A percentile compares a stretch with the other conserved stretches of the same genome.
phyloP scores from a whole-genome alignment of 2,888 invertebrate genomes.

The Nephrotoma appendiculata region DNA sequence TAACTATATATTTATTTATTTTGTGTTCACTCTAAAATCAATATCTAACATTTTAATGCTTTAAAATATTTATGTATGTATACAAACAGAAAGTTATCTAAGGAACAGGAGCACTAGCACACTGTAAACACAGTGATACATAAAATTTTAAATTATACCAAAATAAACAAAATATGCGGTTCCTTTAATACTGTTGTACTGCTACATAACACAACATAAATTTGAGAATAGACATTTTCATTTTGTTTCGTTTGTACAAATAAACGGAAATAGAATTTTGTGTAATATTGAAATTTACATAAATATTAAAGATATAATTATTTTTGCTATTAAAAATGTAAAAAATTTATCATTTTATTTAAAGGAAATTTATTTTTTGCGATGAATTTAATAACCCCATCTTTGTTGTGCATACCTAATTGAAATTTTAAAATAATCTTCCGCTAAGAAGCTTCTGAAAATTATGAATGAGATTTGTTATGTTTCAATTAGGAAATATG shows the following conservation, averaged over 20 bases:
- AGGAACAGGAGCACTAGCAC: not conserved
- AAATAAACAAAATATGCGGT: not conserved
- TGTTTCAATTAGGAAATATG: too few species aligned
- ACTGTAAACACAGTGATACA: not conserved
- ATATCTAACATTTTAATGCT: not conserved
- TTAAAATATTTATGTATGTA: not conserved
- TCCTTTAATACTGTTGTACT: not conserved
- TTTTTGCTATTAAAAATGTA: not conserved
- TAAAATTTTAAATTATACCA: not conserved
- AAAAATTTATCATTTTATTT: not conserved
- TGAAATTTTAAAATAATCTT: too few species aligned
- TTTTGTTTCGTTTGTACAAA: not conserved
- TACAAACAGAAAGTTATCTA: not conserved
- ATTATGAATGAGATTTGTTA: too few species aligned
- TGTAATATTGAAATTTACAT: not conserved
- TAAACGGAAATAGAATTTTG: not conserved
- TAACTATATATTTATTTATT: not conserved
- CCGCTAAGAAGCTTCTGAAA: too few species aligned
- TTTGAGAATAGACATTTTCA: not conserved
- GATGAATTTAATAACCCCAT: not conserved
- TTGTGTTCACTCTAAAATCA: not conserved
- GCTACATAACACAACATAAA: not conserved
- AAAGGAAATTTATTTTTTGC: not conserved
- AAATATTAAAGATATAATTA: not conserved
- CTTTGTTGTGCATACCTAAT: not conserved